These are phyloP conservation scores for Lomographa bimaculata DNA, from an alignment of 2,888 invertebrate genomes.

Conservation along the genomic window DNA sequence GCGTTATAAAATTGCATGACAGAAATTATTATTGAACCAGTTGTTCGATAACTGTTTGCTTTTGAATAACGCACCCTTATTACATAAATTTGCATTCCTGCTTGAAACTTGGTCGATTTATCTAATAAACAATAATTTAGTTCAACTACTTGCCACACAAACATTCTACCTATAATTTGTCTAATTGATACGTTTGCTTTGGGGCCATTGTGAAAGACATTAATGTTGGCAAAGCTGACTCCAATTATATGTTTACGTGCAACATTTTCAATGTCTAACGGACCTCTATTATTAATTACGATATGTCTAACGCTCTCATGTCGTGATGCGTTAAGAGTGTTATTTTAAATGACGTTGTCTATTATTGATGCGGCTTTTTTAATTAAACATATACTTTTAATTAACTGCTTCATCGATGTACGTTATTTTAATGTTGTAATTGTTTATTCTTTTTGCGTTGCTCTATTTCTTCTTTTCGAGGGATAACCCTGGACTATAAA, in stretches of 20 bases:
- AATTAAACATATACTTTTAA: no score
- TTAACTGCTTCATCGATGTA: no score
- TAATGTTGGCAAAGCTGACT: conserved; percentile 42
- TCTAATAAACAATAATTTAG: conserved; percentile 44
- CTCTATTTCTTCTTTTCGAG: no score
- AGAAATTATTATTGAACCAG: conserved; percentile 36
- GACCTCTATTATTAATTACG: conserved; percentile 36
- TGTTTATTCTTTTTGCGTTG: no score
- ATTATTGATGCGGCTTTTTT: conserved; percentile 9
- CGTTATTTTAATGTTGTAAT: no score
- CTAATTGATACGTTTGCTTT: conserved; percentile 50
- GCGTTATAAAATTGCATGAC: conserved; percentile 16
- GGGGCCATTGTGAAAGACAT: conserved; percentile 50
- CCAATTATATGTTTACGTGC: conserved; percentile 34
- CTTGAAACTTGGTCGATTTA: conserved; percentile 37
- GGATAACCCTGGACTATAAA: no score
- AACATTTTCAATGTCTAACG: conserved; percentile 34
- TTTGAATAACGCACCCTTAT: conserved; percentile 48
- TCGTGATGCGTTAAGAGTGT: conserved; percentile 22
- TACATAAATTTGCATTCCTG: conserved; percentile 53
- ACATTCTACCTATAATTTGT: conserved; percentile 44
- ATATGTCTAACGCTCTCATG: conserved; percentile 34
- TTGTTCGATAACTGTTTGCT: conserved; percentile 40
- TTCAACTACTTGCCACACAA: conserved; percentile 35
- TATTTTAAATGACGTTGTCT: conserved; percentile 13